These are phyloP conservation scores for Petaurus breviceps DNA, from an alignment of 2,113 vertebrate genomes.

Conservation along the genomic window DNA sequence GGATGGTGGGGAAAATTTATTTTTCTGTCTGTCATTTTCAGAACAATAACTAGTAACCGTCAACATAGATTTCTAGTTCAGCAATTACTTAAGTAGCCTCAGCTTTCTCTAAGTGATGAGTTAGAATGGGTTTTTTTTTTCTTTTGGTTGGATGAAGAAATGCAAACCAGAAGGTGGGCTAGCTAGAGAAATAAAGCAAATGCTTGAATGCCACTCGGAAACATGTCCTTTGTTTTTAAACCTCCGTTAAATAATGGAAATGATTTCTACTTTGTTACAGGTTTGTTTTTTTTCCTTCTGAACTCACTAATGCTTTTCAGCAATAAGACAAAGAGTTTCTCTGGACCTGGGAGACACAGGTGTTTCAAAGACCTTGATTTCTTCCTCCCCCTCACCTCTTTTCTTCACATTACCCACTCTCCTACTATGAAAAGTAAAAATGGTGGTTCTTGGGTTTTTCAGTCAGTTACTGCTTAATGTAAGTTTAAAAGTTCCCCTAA, in stretches of 20 bases:
- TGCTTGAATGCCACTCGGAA: not conserved
- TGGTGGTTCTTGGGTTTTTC: constrained; percentile 46
- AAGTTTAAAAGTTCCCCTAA: constrained; percentile 24
- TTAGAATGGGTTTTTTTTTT: not conserved
- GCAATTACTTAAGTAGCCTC: not conserved
- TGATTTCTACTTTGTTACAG: constrained; percentile 63
- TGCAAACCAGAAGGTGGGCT: constrained; percentile 39
- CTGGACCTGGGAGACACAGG: not conserved
- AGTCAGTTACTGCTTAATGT: constrained; percentile 52
- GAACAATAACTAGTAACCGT: not conserved
- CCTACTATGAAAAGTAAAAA: constrained; percentile 50
- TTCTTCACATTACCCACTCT: not conserved
- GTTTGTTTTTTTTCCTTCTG: constrained; percentile 16
- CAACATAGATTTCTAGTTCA: constrained; percentile 2
- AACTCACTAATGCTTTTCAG: constrained; percentile 45
- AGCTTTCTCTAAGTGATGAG: constrained; percentile 35
- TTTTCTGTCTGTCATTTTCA: not conserved
- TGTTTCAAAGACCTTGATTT: not conserved
- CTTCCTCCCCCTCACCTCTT: not conserved
- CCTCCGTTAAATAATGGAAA: constrained; percentile 46
- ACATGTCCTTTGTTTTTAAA: constrained; percentile 3
- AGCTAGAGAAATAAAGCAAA: constrained; percentile 30
- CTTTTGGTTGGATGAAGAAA: constrained; percentile 5
- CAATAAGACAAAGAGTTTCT: constrained; percentile 56
- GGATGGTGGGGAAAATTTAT: constrained; percentile 22